These are phyloP conservation scores for Cephus rjabovi DNA, from an alignment of 2,888 invertebrate species.

Conservation along the genomic window DNA sequence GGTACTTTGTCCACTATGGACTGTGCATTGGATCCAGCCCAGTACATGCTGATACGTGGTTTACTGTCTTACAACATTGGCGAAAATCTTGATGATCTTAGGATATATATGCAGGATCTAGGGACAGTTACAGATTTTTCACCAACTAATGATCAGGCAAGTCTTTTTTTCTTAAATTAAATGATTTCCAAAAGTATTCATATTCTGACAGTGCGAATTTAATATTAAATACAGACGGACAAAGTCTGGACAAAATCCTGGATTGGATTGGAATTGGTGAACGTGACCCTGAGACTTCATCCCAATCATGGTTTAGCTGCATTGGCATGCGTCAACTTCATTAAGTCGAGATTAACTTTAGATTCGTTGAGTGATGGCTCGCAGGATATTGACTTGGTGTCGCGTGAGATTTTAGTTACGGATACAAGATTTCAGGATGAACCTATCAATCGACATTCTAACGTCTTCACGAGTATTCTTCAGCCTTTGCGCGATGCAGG, in stretches of 20 bases:
- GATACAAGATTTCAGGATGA: constrained; percentile 79
- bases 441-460: constrained; percentile 79
- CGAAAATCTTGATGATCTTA: constrained; percentile 80
- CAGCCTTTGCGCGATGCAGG: constrained; percentile 76
- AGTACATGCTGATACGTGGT: constrained; percentile 89
- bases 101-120: constrained; percentile 49
- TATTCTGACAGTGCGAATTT: neutral
- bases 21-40: constrained; percentile 82
- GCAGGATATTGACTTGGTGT: constrained; percentile 92
- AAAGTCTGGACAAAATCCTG: constrained; percentile 83
- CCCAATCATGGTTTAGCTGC: constrained; percentile 71
- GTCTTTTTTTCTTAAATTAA: constrained; percentile 22
- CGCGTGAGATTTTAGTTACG: constrained; percentile 86
- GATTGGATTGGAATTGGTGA: constrained; percentile 84
- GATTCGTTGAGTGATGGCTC: constrained; percentile 90
- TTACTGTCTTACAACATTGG: constrained; percentile 91
- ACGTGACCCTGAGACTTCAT: constrained; percentile 83
- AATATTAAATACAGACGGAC: constrained; percentile 40
- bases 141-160: constrained; percentile 4
- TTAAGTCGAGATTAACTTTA: constrained; percentile 86
- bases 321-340: constrained; percentile 90
- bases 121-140: constrained; percentile 4
- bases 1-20: constrained; percentile 89
- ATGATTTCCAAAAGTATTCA: constrained; percentile 19
- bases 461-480: constrained; percentile 90